These are phyloP conservation scores for Apis mellifera DNA, from an alignment of 1,140 invertebrate genomes.

Conservation along the genomic window Amel_HAv3.1 CM009939.2:8528001-8528500, in stretches of 20 bases:
- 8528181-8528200: constrained; percentile 63
- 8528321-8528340: constrained; percentile 36
- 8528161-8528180: constrained; percentile 50
- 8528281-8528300: constrained; percentile 68
- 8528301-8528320: constrained; percentile 61
- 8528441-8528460: constrained; percentile 58
- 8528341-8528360: no score
- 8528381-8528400: constrained; percentile 25
- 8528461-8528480: constrained; percentile 63
- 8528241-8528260: constrained; percentile 61
- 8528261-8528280: constrained; percentile 60
- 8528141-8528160: constrained; percentile 56
- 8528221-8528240: constrained; percentile 67
- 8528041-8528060: no score
- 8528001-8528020: no score
- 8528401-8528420: constrained; percentile 65
- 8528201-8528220: constrained; percentile 65
- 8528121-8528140: constrained; percentile 23
- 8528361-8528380: no score
- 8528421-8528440: constrained; percentile 52
- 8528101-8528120: no score
- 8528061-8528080: no score
- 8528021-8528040: no score
- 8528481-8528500: constrained; percentile 47
- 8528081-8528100: no score